These are phyloP conservation scores for Phasianus colchicus DNA, from an alignment of 2,113 vertebrate species.

Conservation along the genomic window DNA sequence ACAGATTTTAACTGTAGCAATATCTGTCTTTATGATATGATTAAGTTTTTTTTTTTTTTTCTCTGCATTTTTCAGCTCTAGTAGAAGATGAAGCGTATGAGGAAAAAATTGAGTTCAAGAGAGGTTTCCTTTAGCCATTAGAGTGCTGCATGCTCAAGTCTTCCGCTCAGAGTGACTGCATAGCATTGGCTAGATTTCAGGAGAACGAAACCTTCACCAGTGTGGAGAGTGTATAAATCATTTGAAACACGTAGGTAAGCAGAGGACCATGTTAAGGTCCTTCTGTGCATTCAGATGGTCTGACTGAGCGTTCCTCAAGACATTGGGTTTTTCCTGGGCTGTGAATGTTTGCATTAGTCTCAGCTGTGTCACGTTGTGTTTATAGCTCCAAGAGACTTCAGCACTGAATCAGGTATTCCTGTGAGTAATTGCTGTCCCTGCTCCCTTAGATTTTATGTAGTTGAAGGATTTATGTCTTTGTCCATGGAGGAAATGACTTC, in stretches of 20 bases:
- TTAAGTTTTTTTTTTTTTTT: neutral
- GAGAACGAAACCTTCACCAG: neutral
- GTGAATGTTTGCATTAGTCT: neutral
- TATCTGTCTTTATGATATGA: neutral
- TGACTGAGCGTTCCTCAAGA: neutral
- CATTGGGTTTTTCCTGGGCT: neutral
- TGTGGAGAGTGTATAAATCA: neutral
- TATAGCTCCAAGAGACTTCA: neutral
- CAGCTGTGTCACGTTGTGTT: neutral
- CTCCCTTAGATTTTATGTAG: neutral
- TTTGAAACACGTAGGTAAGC: neutral
- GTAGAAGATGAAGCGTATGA: neutral
- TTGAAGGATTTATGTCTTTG: neutral
- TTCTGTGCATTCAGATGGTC: neutral
- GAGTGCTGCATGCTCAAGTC: neutral
- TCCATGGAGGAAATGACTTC: neutral
- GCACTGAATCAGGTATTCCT: neutral
- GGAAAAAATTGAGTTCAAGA: neutral
- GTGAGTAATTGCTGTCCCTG: neutral
- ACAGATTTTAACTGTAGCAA: neutral
- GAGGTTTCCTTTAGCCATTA: neutral
- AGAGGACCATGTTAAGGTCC: neutral
- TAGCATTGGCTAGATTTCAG: neutral
- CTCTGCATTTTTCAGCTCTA: slow-evolving; percentile 17
- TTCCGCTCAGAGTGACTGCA: neutral